These are phyloP conservation scores for Muntiacus muntjak DNA, from an alignment of 2,113 vertebrate species.

Conservation along the genomic window DNA sequence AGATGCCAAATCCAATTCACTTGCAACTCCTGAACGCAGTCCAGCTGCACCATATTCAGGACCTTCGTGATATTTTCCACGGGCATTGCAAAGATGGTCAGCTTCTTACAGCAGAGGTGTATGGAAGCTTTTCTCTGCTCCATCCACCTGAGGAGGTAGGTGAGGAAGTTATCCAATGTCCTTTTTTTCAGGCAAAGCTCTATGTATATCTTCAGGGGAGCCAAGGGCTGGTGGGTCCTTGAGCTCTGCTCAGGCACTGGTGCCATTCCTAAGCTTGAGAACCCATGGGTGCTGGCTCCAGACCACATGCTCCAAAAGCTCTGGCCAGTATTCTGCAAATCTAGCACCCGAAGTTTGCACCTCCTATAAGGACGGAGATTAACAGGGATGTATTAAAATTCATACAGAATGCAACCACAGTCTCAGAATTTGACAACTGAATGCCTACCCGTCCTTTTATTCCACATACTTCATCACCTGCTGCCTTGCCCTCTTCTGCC, in stretches of 20 bases:
- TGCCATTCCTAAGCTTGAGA: not conserved
- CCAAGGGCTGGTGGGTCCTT: not conserved
- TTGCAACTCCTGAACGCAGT: not conserved
- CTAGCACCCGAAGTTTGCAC: not conserved
- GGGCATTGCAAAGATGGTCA: not conserved
- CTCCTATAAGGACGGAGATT: not conserved
- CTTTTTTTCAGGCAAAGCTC: not conserved
- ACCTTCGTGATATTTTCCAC: not conserved
- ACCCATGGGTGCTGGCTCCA: accelerated
- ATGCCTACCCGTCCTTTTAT: not conserved
- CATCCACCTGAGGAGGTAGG: not conserved
- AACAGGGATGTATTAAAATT: not conserved
- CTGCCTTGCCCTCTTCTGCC: not conserved
- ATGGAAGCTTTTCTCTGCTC: not conserved
- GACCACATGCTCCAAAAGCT: not conserved
- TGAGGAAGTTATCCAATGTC: accelerated
- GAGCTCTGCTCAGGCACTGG: not conserved
- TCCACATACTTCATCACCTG: no score
- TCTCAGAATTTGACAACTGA: not conserved
- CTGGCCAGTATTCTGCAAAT: not conserved
- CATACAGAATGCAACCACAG: no score
- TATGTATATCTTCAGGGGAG: not conserved
- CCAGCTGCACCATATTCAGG: not conserved
- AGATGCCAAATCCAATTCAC: not conserved
- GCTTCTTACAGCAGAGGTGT: not conserved